Base-by-base conservation (phyloP, 2,888 invertebrate genomes). In the Halictus ligatus region DNA sequence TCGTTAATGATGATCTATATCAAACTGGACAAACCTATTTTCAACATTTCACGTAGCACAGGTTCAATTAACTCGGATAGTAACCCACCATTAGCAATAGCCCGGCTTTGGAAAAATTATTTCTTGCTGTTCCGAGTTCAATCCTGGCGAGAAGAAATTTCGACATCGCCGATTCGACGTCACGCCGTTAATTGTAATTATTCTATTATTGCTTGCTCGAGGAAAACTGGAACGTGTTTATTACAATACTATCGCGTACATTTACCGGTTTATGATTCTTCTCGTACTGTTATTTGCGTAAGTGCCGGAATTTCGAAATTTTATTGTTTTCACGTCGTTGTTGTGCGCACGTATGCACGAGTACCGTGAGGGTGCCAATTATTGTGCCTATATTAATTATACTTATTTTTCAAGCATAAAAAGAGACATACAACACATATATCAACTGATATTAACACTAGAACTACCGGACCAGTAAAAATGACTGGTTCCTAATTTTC, bases 101-200 rank as follows among this genome's bases (percentile, higher is more conserved):
- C 25, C 29, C 5, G n/a, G 54, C 50, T 18, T 35, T 58, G 64
- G 50, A 50, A 58, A 50, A 50, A n/a, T n/a, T 18, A 29, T 10
- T 64, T 15, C 7, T 50, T 15, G 15, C 48, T 15, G 78, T 64
- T 81, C 29, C 78, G 78, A 15, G 40, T 73, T 29, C 29, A 35
- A 35, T 35, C 35, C 29, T 64, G 40, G 40, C 60, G 10, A 43
- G 25, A 58, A 46, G 78, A 50, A 50, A 78, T 81, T 78, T 81
- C 81, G 25, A 72, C 48, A 78, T 8, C n/a, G 60, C 35, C 73
- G 21, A 78, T 67, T 15, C 64, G 78, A 81, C 72, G 79, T 81
- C 73, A 78, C 21, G 71, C n/a, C 71, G 69, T 78, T 78, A 40
- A 58, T 78, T n/a, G 43, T 71, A 78, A 78, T 13, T 78, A 79